A percentile compares a stretch with the other conserved stretches of the same genome.
These are phyloP conservation scores for Bombus cullumanus DNA, from an alignment of 1,140 invertebrate species.

Conservation along the genomic window DNA sequence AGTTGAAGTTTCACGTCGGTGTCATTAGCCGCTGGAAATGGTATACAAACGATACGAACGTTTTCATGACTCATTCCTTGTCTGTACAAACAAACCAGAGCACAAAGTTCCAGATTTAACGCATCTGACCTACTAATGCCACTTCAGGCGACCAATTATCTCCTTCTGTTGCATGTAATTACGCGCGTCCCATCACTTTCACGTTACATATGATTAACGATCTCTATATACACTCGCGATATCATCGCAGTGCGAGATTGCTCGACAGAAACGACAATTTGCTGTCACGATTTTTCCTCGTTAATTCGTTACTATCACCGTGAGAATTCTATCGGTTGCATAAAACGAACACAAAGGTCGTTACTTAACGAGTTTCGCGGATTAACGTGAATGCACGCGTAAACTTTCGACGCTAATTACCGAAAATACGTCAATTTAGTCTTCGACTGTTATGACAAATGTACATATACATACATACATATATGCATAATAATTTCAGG, in stretches of 20 bases:
- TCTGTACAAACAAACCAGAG: constrained; percentile 4
- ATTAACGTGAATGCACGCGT: constrained; percentile 5
- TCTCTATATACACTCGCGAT: neutral
- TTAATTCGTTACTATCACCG: neutral
- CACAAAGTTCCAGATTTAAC: neutral
- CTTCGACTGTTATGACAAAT: too few relatives aligned
- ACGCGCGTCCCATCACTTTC: neutral
- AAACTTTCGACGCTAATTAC: constrained; percentile 16
- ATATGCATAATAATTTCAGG: too few relatives aligned
- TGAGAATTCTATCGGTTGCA: neutral
- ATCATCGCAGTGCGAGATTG: neutral
- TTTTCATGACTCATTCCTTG: neutral
- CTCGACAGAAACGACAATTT: neutral
- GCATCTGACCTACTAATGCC: neutral
- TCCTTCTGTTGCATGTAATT: neutral
- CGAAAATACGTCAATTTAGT: neutral
- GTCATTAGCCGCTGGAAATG: neutral
- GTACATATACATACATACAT: too few relatives aligned
- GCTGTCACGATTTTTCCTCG: too few relatives aligned
- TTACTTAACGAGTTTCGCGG: constrained; percentile 11
- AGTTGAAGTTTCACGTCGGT: neutral
- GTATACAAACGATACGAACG: neutral
- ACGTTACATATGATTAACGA: neutral
- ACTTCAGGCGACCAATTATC: neutral
- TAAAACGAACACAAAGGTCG: neutral